A percentile compares a stretch with the other conserved stretches of the same genome.
Conservation (phyloP, 2,888 invertebrate species). For the Athalia rosae region DNA sequence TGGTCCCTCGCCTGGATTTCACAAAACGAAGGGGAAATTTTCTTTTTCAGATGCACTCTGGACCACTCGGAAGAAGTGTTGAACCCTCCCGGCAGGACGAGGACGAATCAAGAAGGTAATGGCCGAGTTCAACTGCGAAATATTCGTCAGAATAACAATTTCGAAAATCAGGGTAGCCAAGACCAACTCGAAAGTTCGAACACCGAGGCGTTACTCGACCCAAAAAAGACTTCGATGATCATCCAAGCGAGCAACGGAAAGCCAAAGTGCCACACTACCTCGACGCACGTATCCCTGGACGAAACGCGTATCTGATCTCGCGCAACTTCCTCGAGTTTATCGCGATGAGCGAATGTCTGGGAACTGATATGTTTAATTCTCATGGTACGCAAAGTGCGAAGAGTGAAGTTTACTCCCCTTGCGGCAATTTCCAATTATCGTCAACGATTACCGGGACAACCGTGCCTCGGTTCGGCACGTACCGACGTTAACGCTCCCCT, state of each 20-base stretch:
- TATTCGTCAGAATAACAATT: background rate
- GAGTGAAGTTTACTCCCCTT: background rate
- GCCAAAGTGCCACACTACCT: constrained; percentile 50
- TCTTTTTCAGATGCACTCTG: constrained; percentile 21
- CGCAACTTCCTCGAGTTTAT: background rate
- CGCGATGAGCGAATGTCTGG: background rate
- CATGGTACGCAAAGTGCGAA: too few species aligned
- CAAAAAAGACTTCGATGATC: constrained; percentile 54
- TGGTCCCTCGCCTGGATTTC: background rate
- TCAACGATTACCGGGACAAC: background rate
- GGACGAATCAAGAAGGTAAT: constrained; percentile 15
- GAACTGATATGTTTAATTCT: background rate
- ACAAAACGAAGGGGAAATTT: background rate
- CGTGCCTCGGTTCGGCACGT: constrained; percentile 4
- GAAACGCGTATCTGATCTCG: constrained; percentile 59
- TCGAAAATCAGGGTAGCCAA: constrained; percentile 11
- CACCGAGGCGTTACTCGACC: constrained; percentile 24
- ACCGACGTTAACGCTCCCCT: constrained; percentile 8
- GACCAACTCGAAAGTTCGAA: constrained; percentile 7
- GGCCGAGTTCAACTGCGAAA: constrained; percentile 9
- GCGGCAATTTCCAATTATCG: constrained; percentile 11
- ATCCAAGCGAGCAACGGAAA: constrained; percentile 56
- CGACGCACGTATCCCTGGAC: constrained; percentile 46
- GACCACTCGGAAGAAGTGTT: constrained; percentile 34
- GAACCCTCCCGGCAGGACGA: constrained; percentile 9